Percentiles rank a stretch among this genome's conserved stretches.
Evolutionary conservation across 2,113 vertebrate genomes (phyloP).

Genomic region (Peromyscus californicus): DNA sequence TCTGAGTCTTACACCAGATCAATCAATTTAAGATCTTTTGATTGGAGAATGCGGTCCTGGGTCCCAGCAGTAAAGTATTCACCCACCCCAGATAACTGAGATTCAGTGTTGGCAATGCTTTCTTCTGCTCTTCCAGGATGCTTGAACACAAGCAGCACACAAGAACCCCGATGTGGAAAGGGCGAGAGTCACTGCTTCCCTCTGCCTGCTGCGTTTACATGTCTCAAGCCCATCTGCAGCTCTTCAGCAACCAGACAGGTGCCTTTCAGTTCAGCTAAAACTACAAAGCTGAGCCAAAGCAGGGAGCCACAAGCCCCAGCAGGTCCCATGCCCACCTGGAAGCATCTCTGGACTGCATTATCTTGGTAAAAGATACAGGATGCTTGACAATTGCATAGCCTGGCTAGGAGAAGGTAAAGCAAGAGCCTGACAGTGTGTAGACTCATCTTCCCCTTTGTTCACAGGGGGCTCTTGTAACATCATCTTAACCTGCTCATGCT

Average conservation of each 20-base stretch:
- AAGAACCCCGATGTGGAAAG: neutral
- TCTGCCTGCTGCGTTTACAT: neutral
- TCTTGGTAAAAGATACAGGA: neutral
- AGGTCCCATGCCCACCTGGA: neutral
- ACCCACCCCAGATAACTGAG: neutral
- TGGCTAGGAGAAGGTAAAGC: neutral
- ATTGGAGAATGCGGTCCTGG: accelerated
- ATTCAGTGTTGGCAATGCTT: neutral
- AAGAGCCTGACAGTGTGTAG: accelerated
- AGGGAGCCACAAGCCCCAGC: neutral
- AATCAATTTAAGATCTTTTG: neutral
- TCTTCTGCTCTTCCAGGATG: neutral
- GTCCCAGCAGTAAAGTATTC: neutral
- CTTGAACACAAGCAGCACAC: neutral
- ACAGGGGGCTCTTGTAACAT: neutral
- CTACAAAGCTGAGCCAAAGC: neutral
- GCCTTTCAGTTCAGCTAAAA: neutral
- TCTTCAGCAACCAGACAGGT: neutral
- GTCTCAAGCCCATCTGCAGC: accelerated
- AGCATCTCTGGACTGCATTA: neutral
- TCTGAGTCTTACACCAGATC: neutral
- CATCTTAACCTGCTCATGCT: neutral
- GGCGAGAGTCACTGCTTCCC: neutral
- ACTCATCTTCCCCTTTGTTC: neutral
- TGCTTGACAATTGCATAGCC: neutral